Percentiles rank a stretch among this genome's conserved stretches.
Conservation (phyloP, 2,888 invertebrate genomes). For the Bursaphelenchus okinawaensis region DNA sequence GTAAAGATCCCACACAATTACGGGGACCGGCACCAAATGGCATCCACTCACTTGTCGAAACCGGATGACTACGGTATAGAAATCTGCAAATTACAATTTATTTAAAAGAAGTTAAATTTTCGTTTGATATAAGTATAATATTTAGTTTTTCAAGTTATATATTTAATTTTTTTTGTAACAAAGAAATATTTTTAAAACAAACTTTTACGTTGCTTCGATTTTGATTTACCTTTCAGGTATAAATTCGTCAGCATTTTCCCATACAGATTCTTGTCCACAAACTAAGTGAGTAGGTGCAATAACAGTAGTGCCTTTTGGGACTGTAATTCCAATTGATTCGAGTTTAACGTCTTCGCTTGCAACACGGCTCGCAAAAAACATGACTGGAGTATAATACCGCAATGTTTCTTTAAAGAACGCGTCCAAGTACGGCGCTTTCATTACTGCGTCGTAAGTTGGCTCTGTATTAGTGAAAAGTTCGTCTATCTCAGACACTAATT, state of each 20-base stretch:
- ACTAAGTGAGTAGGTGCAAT: slow-evolving; percentile 17
- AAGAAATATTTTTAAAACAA: too few relatives aligned
- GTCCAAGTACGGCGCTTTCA: slow-evolving; percentile 40
- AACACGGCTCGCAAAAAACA: slow-evolving; percentile 34
- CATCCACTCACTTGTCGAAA: slow-evolving; percentile 15
- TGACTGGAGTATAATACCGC: slow-evolving; percentile 43
- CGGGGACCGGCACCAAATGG: slow-evolving; percentile 50
- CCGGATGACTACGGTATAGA: not conserved
- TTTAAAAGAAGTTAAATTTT: too few relatives aligned
- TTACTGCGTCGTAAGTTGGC: slow-evolving; percentile 24
- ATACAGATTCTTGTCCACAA: slow-evolving; percentile 24
- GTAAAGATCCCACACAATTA: slow-evolving; percentile 46
- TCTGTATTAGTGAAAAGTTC: slow-evolving; percentile 38
- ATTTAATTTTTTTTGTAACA: too few relatives aligned
- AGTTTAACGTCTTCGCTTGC: slow-evolving; percentile 32
- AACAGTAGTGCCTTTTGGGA: slow-evolving; percentile 24
- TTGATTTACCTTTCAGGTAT: slow-evolving; percentile 35
- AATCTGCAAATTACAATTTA: not conserved
- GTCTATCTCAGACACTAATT: slow-evolving; percentile 60
- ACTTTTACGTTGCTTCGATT: too few relatives aligned
- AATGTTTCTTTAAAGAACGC: slow-evolving; percentile 46
- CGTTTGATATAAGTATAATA: too few relatives aligned
- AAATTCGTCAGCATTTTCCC: slow-evolving; percentile 39
- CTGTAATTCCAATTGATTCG: slow-evolving; percentile 22
- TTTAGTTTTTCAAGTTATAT: too few relatives aligned